Base-by-base conservation (phyloP, 2,113 vertebrate species). In the Protobothrops flavoviridis region DNA sequence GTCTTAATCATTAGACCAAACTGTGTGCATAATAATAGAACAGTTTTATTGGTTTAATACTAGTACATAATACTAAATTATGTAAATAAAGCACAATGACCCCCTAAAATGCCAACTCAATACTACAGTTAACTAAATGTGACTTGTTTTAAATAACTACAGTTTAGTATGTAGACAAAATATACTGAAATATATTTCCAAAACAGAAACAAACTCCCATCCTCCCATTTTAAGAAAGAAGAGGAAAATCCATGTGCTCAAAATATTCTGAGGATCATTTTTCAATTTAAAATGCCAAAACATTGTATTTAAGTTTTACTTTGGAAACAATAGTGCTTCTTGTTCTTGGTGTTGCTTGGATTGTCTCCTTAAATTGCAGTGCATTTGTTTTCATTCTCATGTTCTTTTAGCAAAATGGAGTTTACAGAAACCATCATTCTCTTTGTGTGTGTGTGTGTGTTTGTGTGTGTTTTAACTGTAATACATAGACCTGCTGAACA, bases 401-500 rank as follows among this genome's bases (percentile, higher is more conserved):
- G 48, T 90, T 15, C 12, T 90, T 17, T 90, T n/a, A 55, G 61
- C 94, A 56, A 90, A 92, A 91, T 91, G 3, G 92, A 96, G 93
- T 91, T 1, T 33, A 91, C 95, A 94, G 93, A 94, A 92, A 48
- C 90, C 92, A 92, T 88, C 92, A 85, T 93, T 93, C 94, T 95
- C 93, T 85, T 95, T 97, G 94, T 96, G 9, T 11, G 24, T 39
- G 24, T 39, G 39, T 26, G 9, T 59, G 57, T 59, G 23, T 59
- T 7, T 61, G 3, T 61, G 59, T 61, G 24, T 61, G 48, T 50
- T 48, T 50, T 91, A 87, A 59, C 91, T 96, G 69, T 21, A 21
- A 94, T 94, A 56, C 91, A 91, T 91, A 92, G 95, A 91, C 88
- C 95, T 93, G 94, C 89, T 95, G 96, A 94, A 95, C 0, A 0